phyloP scores from a whole-genome alignment of 2,888 invertebrate species.

The Teleiodes luculella region DNA sequence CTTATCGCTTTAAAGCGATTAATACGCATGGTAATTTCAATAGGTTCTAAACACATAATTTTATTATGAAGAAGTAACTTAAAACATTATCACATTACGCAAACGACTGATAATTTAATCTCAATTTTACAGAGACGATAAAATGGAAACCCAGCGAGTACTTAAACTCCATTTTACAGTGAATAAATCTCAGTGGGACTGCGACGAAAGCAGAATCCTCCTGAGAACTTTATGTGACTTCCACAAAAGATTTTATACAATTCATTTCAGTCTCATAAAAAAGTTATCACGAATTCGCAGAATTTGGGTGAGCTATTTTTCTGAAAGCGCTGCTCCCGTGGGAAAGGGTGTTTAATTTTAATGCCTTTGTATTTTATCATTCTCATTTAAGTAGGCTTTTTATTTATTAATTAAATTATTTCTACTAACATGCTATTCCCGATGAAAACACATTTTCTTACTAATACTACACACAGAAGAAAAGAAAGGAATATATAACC shows the following conservation, averaged over 20 bases:
- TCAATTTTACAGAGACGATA: constrained; percentile 26
- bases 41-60: background rate
- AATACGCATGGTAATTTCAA: too few species aligned
- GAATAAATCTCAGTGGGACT: constrained; percentile 56
- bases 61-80: constrained; percentile 4
- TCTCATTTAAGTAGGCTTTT: constrained; percentile 25
- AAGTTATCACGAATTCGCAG: constrained; percentile 73
- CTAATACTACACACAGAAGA: background rate
- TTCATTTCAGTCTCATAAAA: constrained; percentile 72
- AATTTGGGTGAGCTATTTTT: constrained; percentile 67
- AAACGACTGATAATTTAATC: constrained; percentile 8
- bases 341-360: constrained; percentile 55
- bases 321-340: constrained; percentile 59
- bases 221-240: constrained; percentile 63
- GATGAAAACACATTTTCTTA: too few species aligned
- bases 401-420: too few species aligned
- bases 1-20: too few species aligned
- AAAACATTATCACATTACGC: background rate
- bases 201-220: constrained; percentile 62
- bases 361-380: constrained; percentile 42
- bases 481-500: too few species aligned
- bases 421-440: too few species aligned
- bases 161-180: constrained; percentile 50
- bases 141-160: constrained; percentile 35
- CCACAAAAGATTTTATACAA: constrained; percentile 72